A percentile compares a stretch with the other conserved stretches of the same genome.
Evolutionary conservation across 2,797 vertebrate species (phyloP).

Genomic region (Rhinella marina): DNA sequence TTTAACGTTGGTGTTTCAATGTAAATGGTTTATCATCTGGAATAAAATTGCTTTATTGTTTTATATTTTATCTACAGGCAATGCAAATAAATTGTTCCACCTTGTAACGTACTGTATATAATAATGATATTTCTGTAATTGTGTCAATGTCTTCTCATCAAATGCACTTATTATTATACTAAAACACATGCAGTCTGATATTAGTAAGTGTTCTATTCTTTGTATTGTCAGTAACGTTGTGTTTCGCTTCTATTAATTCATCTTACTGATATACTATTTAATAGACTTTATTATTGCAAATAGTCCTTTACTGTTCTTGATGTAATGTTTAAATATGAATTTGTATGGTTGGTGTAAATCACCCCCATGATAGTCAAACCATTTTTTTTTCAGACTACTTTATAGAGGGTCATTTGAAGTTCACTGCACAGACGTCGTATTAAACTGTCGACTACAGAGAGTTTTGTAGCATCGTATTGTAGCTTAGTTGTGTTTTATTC

Average conservation of each 20-base stretch:
- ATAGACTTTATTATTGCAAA: slow-evolving; percentile 26
- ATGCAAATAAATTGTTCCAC: not conserved
- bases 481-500: slow-evolving; percentile 54
- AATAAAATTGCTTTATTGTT: not conserved
- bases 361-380: slow-evolving; percentile 41
- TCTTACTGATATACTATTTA: slow-evolving; percentile 17
- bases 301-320: slow-evolving; percentile 35
- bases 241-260: not conserved
- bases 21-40: not conserved
- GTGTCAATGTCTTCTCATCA: not conserved
- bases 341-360: slow-evolving; percentile 50
- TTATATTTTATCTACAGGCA: not conserved
- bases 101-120: not conserved
- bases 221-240: not conserved
- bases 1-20: not conserved
- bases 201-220: not conserved
- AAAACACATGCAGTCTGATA: not conserved
- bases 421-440: slow-evolving; percentile 56
- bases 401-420: slow-evolving; percentile 60
- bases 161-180: not conserved
- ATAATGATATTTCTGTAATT: not conserved
- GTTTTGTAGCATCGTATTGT: slow-evolving; percentile 54
- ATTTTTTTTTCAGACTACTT: slow-evolving; percentile 50
- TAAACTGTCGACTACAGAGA: slow-evolving; percentile 55
- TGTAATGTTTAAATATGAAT: slow-evolving; percentile 53